Evolutionary conservation across 2,113 vertebrate genomes (phyloP).

Genomic region (Strix aluco): DNA sequence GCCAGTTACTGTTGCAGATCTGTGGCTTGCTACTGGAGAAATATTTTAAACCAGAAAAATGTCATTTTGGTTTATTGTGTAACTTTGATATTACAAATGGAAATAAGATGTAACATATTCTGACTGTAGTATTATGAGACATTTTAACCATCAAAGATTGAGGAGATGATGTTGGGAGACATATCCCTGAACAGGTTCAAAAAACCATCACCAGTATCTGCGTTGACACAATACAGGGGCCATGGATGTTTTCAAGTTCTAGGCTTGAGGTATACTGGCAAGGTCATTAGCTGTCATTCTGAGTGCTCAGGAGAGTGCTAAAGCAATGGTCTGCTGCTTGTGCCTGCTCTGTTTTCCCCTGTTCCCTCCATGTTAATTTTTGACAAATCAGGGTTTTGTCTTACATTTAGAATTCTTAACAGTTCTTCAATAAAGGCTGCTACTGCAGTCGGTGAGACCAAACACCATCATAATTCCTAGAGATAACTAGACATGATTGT

Average conservation of each 20-base stretch:
- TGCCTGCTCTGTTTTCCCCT: neutral
- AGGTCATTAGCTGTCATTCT: neutral
- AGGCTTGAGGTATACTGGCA: neutral
- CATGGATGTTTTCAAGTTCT: neutral
- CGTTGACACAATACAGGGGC: neutral
- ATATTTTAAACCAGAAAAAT: neutral
- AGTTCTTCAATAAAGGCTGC: neutral
- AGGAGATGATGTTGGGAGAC: neutral
- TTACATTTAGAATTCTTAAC: neutral
- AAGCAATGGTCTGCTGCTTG: neutral
- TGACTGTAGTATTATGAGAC: neutral
- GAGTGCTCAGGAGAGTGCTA: neutral
- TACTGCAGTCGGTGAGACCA: neutral
- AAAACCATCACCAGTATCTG: neutral
- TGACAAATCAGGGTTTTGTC: neutral
- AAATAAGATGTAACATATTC: neutral
- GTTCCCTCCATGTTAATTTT: neutral
- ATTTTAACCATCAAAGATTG: neutral
- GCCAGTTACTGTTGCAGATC: neutral
- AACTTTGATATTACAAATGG: neutral
- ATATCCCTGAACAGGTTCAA: neutral
- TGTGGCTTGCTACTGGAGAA: neutral
- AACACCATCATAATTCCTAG: neutral
- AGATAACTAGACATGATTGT: neutral
- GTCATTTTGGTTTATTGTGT: neutral